phyloP scores from a whole-genome alignment of 2,797 vertebrate genomes.

The Artibeus lituratus region DNA sequence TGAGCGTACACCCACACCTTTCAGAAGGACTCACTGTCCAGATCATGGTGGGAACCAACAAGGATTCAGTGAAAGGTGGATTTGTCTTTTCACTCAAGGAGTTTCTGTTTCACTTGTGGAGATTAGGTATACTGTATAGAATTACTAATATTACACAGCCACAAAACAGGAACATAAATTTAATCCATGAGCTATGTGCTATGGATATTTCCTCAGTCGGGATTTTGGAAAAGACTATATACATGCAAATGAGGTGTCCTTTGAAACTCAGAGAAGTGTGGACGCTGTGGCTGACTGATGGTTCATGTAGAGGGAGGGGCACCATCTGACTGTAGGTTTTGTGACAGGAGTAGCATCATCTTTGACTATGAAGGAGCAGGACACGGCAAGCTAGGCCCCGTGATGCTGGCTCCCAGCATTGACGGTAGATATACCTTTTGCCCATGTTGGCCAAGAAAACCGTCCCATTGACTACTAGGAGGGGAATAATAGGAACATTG shows the following conservation, averaged over 20 bases:
- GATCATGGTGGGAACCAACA: not conserved
- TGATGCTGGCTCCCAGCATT: not conserved
- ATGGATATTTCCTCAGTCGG: not conserved
- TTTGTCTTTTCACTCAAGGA: not conserved
- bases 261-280: not conserved
- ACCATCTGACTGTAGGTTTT: rapidly evolving
- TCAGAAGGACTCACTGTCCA: not conserved
- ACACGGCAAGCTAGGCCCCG: not conserved
- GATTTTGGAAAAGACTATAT: not conserved
- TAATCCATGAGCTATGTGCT: not conserved
- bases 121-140: not conserved
- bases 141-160: not conserved
- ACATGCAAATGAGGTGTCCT: not conserved
- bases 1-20: not conserved
- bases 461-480: not conserved
- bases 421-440: not conserved
- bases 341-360: not conserved
- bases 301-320: not conserved
- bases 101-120: not conserved
- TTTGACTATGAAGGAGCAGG: not conserved
- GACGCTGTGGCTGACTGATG: not conserved
- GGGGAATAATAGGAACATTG: not conserved
- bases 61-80: not conserved
- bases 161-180: not conserved
- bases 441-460: not conserved